Conservation (phyloP, 2,797 vertebrate genomes). For the Simalia tracyae region DNA sequence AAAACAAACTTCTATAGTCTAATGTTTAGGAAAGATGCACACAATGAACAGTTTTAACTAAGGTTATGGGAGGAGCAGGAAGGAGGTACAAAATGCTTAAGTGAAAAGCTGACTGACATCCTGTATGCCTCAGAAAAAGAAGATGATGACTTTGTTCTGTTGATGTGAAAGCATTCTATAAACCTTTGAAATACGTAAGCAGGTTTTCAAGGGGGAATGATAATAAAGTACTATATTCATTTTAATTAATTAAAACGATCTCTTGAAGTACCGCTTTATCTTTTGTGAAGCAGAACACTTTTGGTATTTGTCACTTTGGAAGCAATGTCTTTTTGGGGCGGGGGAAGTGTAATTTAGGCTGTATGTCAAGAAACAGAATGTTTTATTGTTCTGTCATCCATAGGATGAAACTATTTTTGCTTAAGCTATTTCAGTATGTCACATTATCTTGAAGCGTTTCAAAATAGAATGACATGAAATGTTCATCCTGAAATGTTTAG, state of each 20-base stretch:
- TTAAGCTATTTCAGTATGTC: conserved; percentile 55
- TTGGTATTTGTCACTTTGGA: conserved; percentile 44
- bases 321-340: conserved; percentile 48
- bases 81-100: conserved; percentile 34
- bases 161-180: conserved; percentile 50
- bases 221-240: conserved; percentile 46
- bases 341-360: conserved; percentile 47
- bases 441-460: conserved; percentile 61
- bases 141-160: conserved; percentile 42
- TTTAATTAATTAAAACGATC: conserved; percentile 49
- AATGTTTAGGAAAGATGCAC: conserved; percentile 43
- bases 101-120: conserved; percentile 49
- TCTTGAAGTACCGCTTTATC: conserved; percentile 42
- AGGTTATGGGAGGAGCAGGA: not conserved
- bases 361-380: conserved; percentile 35
- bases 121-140: conserved; percentile 43
- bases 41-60: conserved; percentile 46
- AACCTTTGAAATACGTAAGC: conserved; percentile 43
- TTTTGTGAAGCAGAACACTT: conserved; percentile 55
- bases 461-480: conserved; percentile 61
- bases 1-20: conserved; percentile 50
- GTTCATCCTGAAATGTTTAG: conserved; percentile 55
- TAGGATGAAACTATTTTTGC: conserved; percentile 48
- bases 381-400: conserved; percentile 60
- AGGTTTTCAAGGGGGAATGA: conserved; percentile 25